Percentiles rank a stretch among this genome's conserved stretches.
Conservation (phyloP, 1,140 invertebrate genomes). For the Geopemphigus sp. region DNA sequence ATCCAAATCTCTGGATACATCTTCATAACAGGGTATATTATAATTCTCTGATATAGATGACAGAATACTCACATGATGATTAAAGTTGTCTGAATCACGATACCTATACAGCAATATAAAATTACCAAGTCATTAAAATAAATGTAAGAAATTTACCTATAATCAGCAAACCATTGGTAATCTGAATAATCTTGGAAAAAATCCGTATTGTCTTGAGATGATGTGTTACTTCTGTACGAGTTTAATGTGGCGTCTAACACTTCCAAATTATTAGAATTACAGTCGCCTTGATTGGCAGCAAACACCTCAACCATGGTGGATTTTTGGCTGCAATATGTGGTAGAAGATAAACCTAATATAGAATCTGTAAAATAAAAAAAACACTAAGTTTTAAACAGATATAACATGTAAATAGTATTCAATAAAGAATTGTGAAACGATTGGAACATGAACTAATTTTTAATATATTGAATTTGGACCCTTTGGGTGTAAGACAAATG, state of each 20-base stretch:
- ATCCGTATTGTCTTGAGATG: constrained; percentile 57
- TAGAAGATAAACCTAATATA: constrained; percentile 36
- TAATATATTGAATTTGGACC: constrained; percentile 31
- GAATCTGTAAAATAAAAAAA: constrained; percentile 37
- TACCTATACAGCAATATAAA: constrained; percentile 10
- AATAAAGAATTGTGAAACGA: neutral
- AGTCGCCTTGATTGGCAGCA: constrained; percentile 45
- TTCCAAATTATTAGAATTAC: constrained; percentile 50
- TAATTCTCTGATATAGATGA: constrained; percentile 77
- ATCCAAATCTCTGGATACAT: constrained; percentile 81
- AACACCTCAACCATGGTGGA: constrained; percentile 43
- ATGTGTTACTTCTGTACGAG: constrained; percentile 47
- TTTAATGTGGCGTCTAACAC: constrained; percentile 14
- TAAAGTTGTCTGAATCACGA: constrained; percentile 63
- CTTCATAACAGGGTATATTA: constrained; percentile 68
- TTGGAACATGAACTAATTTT: constrained; percentile 32
- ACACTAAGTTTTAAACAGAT: neutral
- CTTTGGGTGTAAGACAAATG: constrained; percentile 21
- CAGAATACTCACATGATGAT: constrained; percentile 74
- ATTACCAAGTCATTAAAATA: constrained; percentile 6
- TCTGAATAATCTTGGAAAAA: constrained; percentile 85
- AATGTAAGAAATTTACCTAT: constrained; percentile 62
- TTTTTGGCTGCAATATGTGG: constrained; percentile 31
- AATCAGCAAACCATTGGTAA: constrained; percentile 85
- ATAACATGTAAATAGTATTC: neutral